A percentile compares a stretch with the other conserved stretches of the same genome.
phyloP scores from a whole-genome alignment of 2,113 vertebrate species.

The Aleadryas rufinucha region DNA sequence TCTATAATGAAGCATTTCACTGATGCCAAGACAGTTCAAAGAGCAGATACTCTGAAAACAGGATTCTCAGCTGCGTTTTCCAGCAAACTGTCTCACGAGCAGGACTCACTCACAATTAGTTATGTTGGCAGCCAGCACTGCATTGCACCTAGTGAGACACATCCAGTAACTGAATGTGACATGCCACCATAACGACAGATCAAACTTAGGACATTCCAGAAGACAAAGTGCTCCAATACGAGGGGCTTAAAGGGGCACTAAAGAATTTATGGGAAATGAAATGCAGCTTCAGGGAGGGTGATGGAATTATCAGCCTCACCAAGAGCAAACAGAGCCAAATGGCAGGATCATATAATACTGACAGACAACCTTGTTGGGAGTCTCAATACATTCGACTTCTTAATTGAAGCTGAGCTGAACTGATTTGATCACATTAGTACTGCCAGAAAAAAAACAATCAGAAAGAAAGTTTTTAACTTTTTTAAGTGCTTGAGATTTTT shows the following conservation, averaged over 20 bases:
- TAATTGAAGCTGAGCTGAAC: background rate
- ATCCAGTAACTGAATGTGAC: conserved; percentile 42
- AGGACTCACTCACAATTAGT: conserved; percentile 3
- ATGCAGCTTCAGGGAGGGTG: background rate
- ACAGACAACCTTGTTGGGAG: background rate
- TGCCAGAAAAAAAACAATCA: background rate
- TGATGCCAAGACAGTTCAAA: conserved; percentile 13
- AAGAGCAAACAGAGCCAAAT: background rate
- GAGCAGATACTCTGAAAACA: background rate
- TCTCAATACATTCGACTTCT: background rate
- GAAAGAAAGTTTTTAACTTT: background rate
- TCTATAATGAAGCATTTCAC: background rate
- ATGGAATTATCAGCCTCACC: conserved; percentile 28
- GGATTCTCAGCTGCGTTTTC: background rate
- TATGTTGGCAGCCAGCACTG: conserved; percentile 8
- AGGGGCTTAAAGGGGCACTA: conserved; percentile 18
- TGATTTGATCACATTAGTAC: background rate
- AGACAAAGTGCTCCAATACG: background rate
- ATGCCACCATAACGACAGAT: background rate
- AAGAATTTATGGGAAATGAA: conserved; percentile 50
- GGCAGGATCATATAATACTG: background rate
- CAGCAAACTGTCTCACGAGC: background rate
- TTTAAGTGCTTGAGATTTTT: background rate
- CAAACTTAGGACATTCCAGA: background rate
- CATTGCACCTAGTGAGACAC: conserved; percentile 3